These are phyloP conservation scores for Zophobas morio DNA, from an alignment of 1,140 invertebrate genomes.

Conservation along the genomic window DNA sequence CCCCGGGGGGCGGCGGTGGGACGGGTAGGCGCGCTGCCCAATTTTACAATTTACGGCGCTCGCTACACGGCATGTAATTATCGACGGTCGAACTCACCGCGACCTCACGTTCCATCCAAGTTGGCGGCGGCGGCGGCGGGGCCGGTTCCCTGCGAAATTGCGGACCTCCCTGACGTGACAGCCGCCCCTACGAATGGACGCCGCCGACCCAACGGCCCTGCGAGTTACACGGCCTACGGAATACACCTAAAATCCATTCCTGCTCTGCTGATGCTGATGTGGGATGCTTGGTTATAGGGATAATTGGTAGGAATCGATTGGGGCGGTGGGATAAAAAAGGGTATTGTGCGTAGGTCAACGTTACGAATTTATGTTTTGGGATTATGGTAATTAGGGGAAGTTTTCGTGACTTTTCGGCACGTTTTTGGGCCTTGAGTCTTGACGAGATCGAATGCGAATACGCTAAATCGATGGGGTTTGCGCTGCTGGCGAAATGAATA, in stretches of 20 bases:
- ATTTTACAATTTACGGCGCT: constrained; percentile 47
- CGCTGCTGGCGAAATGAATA: no score
- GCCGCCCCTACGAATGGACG: constrained; percentile 41
- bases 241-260: constrained; percentile 16
- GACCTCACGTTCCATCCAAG: constrained; percentile 35
- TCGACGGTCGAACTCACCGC: constrained; percentile 46
- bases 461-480: no score
- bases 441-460: no score
- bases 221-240: background rate
- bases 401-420: no score
- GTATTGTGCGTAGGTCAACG: no score
- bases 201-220: constrained; percentile 4
- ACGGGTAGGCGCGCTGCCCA: constrained; percentile 16
- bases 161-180: constrained; percentile 22
- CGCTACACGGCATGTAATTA: constrained; percentile 45
- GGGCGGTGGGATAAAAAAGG: constrained; percentile 5
- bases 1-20: constrained; percentile 13
- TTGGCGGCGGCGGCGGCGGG: constrained; percentile 4
- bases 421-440: no score
- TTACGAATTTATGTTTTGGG: no score
- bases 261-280: background rate
- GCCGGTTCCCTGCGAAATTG: constrained; percentile 21
- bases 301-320: constrained; percentile 12
- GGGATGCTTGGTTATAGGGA: background rate
- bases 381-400: no score